Percentiles rank a stretch among this genome's conserved stretches.
Conservation (phyloP, 2,888 invertebrate species). For the Sinohyriopsis cumingii region DNA sequence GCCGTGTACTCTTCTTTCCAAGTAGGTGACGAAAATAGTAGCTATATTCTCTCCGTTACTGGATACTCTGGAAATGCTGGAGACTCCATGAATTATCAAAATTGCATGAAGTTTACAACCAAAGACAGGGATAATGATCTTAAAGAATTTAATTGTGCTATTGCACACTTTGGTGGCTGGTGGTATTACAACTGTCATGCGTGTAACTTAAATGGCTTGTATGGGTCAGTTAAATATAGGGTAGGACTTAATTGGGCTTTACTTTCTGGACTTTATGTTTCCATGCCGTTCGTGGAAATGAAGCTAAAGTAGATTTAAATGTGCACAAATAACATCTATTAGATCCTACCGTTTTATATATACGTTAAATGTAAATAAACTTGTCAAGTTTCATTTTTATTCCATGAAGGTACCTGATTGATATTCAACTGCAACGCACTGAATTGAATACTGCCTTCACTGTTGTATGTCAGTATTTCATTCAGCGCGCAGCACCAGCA, state of each 20-base stretch:
- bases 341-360: too few species aligned
- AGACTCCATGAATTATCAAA: neutral
- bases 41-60: neutral
- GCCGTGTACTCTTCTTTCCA: neutral
- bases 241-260: slow-evolving; percentile 1
- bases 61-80: slow-evolving; percentile 2
- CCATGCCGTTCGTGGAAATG: too few species aligned
- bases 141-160: slow-evolving; percentile 15
- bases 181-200: slow-evolving; percentile 48
- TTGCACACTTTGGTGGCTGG: slow-evolving; percentile 47
- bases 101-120: slow-evolving; percentile 1
- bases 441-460: too few species aligned
- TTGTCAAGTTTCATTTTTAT: too few species aligned
- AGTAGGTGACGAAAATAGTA: neutral
- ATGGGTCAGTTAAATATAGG: slow-evolving; percentile 5
- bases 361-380: too few species aligned
- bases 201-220: slow-evolving; percentile 49
- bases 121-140: slow-evolving; percentile 1
- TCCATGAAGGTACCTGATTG: too few species aligned
- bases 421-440: too few species aligned
- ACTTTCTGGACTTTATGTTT: too few species aligned
- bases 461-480: too few species aligned
- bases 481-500: too few species aligned
- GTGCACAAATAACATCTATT: too few species aligned
- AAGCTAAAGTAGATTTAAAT: too few species aligned